Evolutionary conservation across 92 coral and sea anemone species (phyloP).

Genomic region (Pocillopora meandrina): DNA sequence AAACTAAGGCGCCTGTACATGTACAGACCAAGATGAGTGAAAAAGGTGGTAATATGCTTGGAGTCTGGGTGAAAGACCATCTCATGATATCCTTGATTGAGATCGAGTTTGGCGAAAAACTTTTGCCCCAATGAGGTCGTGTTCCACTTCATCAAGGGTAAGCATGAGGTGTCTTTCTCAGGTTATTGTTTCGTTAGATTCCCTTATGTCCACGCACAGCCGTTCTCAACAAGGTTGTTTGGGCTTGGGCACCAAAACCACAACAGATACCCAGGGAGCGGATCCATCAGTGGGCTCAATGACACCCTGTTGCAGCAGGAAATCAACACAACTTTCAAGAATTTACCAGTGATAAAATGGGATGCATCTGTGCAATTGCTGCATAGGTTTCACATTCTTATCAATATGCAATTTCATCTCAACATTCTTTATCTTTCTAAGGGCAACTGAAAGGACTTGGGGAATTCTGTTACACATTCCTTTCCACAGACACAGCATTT

Average conservation of each 20-base stretch:
- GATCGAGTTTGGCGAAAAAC: slow-evolving; percentile 50
- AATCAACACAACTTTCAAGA: slow-evolving; percentile 42
- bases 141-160: slow-evolving; percentile 56
- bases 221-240: slow-evolving; percentile 61
- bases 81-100: slow-evolving; percentile 10
- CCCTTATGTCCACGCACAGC: slow-evolving; percentile 43
- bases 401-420: slow-evolving; percentile 6
- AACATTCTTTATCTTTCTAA: slow-evolving; percentile 58
- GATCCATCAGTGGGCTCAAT: slow-evolving; percentile 62
- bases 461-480: slow-evolving; percentile 21
- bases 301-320: slow-evolving; percentile 37
- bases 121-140: slow-evolving; percentile 64
- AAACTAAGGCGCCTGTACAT: slow-evolving; percentile 43
- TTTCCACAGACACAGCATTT: slow-evolving; percentile 41
- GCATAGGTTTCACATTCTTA: slow-evolving; percentile 46
- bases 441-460: slow-evolving; percentile 44
- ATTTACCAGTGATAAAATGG: slow-evolving; percentile 57
- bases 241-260: slow-evolving; percentile 66
- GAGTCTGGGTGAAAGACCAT: slow-evolving; percentile 11
- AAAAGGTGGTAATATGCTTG: slow-evolving; percentile 19
- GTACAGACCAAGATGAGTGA: slow-evolving; percentile 46
- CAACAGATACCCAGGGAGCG: slow-evolving; percentile 53
- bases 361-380: slow-evolving; percentile 52
- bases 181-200: slow-evolving; percentile 54
- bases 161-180: slow-evolving; percentile 64